Base-by-base conservation (phyloP, 2,888 invertebrate genomes). In the Acrobeloides nanus region DNA sequence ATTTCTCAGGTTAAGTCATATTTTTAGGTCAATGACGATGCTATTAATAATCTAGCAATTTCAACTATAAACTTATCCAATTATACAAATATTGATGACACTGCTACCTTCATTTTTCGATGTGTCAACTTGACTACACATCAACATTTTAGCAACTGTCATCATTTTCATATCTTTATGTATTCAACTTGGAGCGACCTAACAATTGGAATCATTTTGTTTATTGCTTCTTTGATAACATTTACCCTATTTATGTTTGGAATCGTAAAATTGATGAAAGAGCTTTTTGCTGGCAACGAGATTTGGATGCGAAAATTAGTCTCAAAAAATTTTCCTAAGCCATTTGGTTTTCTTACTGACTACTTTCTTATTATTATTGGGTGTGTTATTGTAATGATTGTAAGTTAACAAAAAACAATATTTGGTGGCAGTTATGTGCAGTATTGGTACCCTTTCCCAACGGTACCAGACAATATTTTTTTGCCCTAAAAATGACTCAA, bases 301-400 rank as follows among this genome's bases (percentile, higher is more conserved):
- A 45, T 60, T n/a, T 56, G 75, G 5, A 75, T 79, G 27, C 69
- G 74, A 50, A 73, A 71, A 27, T 67, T 75, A 3, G 62, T 79
- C 26, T 77, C 77, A 50, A 73, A 76, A 21, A 74, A 78, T 29
- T 72, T 77, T 29, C 78, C 78, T 1, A 74, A 75, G 47, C 52
- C 56, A 24, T 65, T 66, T 32, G 60, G 64, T 24, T 76, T 75
- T 15, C 52, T 61, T 33, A 79, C 79, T 2, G 80, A 80, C 5
- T 81, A 80, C 64, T 53, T 79, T 5, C 79, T 80, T 17, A 77
- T 81, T 47, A 43, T 78, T 0, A 73, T 80, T 6, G 81, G 80
- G 2, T 76, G 78, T 3, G 69, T 76, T 1, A 69, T 81, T 58
- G 81, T 81, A 20, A 75, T 81, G 45, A 58, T 81, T 45, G 79